Conservation (phyloP, 2,113 vertebrate species). For the Lutjanus erythropterus region DNA sequence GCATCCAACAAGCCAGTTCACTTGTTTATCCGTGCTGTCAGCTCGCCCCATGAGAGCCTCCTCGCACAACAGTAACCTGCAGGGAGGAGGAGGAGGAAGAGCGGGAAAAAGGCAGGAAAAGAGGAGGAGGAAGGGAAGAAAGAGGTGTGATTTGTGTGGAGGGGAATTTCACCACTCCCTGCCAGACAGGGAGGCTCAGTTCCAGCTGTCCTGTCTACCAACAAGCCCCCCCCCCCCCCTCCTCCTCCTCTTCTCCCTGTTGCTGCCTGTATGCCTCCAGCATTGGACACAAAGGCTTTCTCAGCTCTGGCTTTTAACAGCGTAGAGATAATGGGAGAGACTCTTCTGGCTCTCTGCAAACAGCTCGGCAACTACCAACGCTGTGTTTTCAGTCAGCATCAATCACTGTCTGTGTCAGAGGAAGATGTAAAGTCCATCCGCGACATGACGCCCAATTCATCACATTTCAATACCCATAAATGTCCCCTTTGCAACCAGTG, state of each 20-base stretch:
- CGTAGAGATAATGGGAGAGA: conserved; percentile 57
- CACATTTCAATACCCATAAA: conserved; percentile 17
- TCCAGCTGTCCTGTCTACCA: conserved; percentile 68
- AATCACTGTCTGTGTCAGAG: conserved; percentile 6
- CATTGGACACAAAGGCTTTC: conserved; percentile 50
- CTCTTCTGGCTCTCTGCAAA: conserved; percentile 51
- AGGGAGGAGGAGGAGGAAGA: conserved; percentile 24
- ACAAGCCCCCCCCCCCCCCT: background rate
- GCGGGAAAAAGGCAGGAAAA: background rate
- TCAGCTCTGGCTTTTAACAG: conserved; percentile 50
- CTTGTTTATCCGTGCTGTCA: conserved; percentile 72
- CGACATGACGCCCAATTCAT: conserved; percentile 8
- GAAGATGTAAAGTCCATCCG: conserved; percentile 18
- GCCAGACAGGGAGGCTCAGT: conserved; percentile 63
- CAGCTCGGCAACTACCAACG: conserved; percentile 23
- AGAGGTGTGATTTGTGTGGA: conserved; percentile 49
- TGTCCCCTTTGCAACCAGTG: background rate
- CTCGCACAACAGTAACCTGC: conserved; percentile 53
- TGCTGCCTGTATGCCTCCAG: conserved; percentile 49
- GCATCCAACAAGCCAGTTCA: conserved; percentile 50
- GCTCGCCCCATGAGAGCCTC: conserved; percentile 62
- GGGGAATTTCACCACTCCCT: conserved; percentile 52
- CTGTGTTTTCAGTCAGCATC: conserved; percentile 50
- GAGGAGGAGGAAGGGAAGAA: background rate
- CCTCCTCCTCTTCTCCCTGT: conserved; percentile 7